Evolutionary conservation across 1,140 invertebrate genomes (phyloP).

Genomic region (Batillaria attramentaria): DNA sequence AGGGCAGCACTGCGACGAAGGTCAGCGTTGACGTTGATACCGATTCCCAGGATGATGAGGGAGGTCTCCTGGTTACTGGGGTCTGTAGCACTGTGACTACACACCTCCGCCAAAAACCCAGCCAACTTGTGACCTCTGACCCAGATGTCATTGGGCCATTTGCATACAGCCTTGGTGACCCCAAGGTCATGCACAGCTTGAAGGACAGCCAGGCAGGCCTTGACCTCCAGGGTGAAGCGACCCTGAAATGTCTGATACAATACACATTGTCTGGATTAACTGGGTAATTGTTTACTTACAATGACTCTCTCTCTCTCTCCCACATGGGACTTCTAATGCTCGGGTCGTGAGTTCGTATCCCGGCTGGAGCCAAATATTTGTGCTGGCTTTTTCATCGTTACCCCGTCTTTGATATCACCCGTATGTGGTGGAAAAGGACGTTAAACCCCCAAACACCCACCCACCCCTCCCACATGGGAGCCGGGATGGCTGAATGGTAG

Average conservation of each 20-base stretch:
- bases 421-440: no score
- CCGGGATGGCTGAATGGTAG: no score
- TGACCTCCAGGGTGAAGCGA: constrained; percentile 40
- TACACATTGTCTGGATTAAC: not conserved
- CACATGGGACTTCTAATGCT: no score
- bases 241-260: constrained; percentile 25
- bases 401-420: no score
- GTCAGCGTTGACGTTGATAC: constrained; percentile 59
- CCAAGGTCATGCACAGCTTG: constrained; percentile 38
- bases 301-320: no score
- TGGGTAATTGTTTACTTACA: not conserved
- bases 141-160: constrained; percentile 63
- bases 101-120: constrained; percentile 48
- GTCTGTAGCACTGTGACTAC: not conserved
- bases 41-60: constrained; percentile 50
- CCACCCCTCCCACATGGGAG: no score
- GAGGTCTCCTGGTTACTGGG: constrained; percentile 2
- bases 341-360: no score
- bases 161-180: constrained; percentile 41
- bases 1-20: constrained; percentile 43
- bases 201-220: constrained; percentile 46
- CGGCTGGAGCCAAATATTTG: no score
- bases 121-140: constrained; percentile 59
- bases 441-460: no score
- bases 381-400: no score